Evolutionary conservation across 2,113 vertebrate species (phyloP).

Genomic region (Rattus rattus): DNA sequence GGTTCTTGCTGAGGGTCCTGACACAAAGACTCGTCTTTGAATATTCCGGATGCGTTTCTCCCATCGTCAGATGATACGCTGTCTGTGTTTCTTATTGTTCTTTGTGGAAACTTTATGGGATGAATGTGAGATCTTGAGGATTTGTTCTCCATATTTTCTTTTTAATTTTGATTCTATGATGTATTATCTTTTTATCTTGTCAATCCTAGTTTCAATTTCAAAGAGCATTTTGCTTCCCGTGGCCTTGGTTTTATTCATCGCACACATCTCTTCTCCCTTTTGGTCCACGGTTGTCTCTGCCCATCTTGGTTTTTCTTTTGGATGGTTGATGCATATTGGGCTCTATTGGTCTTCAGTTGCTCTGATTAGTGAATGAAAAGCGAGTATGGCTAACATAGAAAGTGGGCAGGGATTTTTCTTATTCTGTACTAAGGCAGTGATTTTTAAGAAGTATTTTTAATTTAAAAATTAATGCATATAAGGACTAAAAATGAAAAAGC

Average conservation of each 20-base stretch:
- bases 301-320: background rate
- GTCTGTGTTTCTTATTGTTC: background rate
- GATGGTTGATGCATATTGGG: background rate
- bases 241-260: background rate
- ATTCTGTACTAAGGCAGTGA: background rate
- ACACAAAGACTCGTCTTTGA: background rate
- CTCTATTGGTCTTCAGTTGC: background rate
- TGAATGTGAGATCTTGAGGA: background rate
- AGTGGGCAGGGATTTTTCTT: background rate
- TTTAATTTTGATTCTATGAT: conserved; percentile 20
- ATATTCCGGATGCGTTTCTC: conserved; percentile 15
- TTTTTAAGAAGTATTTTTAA: conserved; percentile 3
- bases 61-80: conserved; percentile 3
- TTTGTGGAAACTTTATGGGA: background rate
- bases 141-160: conserved; percentile 25
- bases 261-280: background rate
- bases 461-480: conserved; percentile 22
- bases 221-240: background rate
- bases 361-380: background rate
- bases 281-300: background rate
- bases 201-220: background rate
- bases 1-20: background rate
- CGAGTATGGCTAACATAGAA: background rate
- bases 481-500: background rate
- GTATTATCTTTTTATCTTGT: background rate